These are phyloP conservation scores for Rostratula benghalensis DNA, from an alignment of 2,113 vertebrate species.

Conservation along the genomic window DNA sequence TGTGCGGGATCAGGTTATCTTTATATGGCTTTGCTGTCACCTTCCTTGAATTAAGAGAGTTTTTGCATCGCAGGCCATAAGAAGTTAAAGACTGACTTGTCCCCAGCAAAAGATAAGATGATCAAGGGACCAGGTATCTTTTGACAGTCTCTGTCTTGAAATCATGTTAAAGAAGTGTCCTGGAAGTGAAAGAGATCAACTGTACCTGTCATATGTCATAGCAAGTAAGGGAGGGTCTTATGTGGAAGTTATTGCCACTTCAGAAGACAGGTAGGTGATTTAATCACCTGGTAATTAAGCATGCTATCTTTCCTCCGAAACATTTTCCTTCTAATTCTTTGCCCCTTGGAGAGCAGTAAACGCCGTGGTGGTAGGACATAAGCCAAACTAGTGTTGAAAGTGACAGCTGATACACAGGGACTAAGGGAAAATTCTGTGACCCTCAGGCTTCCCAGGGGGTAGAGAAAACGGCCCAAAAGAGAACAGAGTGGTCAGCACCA, in stretches of 20 bases:
- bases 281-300: background rate
- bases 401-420: background rate
- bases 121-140: background rate
- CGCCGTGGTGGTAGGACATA: background rate
- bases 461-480: background rate
- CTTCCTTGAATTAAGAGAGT: background rate
- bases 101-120: background rate
- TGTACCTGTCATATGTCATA: background rate
- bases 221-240: background rate
- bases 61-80: background rate
- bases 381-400: background rate
- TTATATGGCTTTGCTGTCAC: background rate
- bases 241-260: accelerated
- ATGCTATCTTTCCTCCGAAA: background rate
- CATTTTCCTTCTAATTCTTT: background rate
- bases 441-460: background rate
- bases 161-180: background rate
- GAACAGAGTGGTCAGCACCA: background rate
- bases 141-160: background rate
- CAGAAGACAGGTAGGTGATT: background rate
- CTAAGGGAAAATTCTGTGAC: background rate
- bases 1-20: background rate
- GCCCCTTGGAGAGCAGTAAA: background rate
- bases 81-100: background rate
- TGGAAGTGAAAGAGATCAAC: background rate